Evolutionary conservation across 2,888 invertebrate genomes (phyloP), one percentile per base, ranked within the genome.

Genomic region (Dermolepida albohirtum): DNA sequence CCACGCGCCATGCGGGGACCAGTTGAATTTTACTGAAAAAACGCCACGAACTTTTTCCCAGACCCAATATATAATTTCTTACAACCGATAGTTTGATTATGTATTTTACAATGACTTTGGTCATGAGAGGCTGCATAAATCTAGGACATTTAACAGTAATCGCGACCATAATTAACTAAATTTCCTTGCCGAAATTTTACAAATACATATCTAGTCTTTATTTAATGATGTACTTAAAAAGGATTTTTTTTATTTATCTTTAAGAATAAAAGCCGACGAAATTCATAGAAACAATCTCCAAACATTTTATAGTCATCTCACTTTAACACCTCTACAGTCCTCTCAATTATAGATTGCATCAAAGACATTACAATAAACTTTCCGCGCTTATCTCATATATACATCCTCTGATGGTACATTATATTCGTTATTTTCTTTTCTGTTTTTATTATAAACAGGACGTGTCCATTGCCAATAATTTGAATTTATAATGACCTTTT

Each of bases 351-450:
- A 57, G 57, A 57, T 57, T 43, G 43, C 57, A 57, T 44, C 57
- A 57, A 57, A 43, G 57, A 43, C 57, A 57, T 57, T 57, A 57
- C 57, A 41, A 57, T 57, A 57, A 57, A 57, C 57, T 57, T 57
- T 43, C 43, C 41, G 57, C 27, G 34, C 41, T 57, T 57, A 57
- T 57, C 57, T 43, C 43, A 43, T 43, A 27, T 41, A 43, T 12
- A 22, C 49, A 17, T 52, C 57, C 57, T 57, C 14, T 12, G 34
- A 34, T 34, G 43, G 27, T n/a, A 7, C 41, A 41, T 57, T 43
- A 27, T 57, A 22, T 57, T 43, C 27, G 17, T 57, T 27, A 57
- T 57, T 43, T 43, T 57, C 57, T 57, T 34, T 34, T 34, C 34
- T 34, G 5, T 22, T 57, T 43, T 51, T 29, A 29, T 12, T 39